Evolutionary conservation across 2,113 vertebrate species (phyloP).

Genomic region (Seriola aureovittata): DNA sequence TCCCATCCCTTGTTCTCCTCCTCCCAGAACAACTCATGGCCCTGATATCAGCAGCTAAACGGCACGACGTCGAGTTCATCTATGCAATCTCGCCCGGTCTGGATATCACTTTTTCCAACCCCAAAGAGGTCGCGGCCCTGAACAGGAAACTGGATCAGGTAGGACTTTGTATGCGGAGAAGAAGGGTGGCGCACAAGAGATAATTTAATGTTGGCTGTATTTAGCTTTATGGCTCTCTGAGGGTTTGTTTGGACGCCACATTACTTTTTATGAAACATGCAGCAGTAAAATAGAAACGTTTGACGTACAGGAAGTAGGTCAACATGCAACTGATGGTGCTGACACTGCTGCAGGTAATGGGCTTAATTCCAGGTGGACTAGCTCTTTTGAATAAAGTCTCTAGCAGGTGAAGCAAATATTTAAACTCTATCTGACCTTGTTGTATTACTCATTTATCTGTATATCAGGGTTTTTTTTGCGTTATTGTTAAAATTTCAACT

Average conservation of each 20-base stretch:
- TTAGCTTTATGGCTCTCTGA: constrained; percentile 34
- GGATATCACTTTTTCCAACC: constrained; percentile 98
- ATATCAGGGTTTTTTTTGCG: not conserved
- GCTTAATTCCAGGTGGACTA: not conserved
- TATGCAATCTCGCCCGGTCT: constrained; percentile 98
- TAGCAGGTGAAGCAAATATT: not conserved
- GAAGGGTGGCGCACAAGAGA: constrained; percentile 24
- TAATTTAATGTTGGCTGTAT: constrained; percentile 19
- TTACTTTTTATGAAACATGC: not conserved
- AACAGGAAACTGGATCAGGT: constrained; percentile 93
- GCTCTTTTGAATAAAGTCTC: not conserved
- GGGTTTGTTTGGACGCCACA: constrained; percentile 4
- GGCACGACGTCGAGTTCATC: constrained; percentile 93
- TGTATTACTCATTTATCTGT: not conserved
- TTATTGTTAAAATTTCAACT: not conserved
- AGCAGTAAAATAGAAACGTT: constrained; percentile 4
- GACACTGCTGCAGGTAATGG: not conserved
- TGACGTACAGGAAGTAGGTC: constrained; percentile 6
- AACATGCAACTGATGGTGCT: not conserved
- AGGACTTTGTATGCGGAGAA: constrained; percentile 40
- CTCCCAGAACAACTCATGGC: constrained; percentile 91
- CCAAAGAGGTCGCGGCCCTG: constrained; percentile 91
- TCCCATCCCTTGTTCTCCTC: constrained; percentile 6
- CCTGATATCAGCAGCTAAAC: constrained; percentile 92
- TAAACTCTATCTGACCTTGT: not conserved